Evolutionary conservation across 2,888 invertebrate species (phyloP).

Genomic region (Erpobdella octoculata): DNA sequence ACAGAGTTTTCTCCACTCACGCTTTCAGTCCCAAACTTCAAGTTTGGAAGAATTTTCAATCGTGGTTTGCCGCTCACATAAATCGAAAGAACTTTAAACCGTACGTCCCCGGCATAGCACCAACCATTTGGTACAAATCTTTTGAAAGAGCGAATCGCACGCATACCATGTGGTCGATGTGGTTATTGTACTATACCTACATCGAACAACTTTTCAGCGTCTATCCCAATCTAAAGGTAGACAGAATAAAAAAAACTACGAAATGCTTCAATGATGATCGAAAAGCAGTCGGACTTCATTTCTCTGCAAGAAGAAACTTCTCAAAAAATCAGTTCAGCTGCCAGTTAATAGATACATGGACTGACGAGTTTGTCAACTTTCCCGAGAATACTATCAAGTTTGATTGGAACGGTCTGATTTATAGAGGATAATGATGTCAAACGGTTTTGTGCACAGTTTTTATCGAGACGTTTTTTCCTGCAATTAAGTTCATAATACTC

Average conservation of each 20-base stretch:
- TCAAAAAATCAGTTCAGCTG: background rate
- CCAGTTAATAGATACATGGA: conserved; percentile 18
- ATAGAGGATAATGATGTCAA: no score
- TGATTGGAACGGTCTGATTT: conserved; percentile 40
- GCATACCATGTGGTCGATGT: conserved; percentile 36
- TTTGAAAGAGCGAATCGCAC: conserved; percentile 18
- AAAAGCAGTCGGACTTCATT: conserved; percentile 10
- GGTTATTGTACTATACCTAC: conserved; percentile 34
- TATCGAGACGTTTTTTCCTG: no score
- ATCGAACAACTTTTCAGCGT: conserved; percentile 27
- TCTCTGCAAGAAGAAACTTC: background rate
- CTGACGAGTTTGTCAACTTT: conserved; percentile 16
- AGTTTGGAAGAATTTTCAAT: conserved; percentile 27
- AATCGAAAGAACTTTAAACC: conserved; percentile 29
- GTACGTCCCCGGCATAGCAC: conserved; percentile 32
- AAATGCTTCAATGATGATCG: background rate
- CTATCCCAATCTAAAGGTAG: conserved; percentile 26
- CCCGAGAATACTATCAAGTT: conserved; percentile 36
- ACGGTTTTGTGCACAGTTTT: no score
- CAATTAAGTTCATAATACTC: no score
- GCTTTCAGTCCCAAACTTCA: conserved; percentile 26
- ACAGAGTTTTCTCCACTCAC: conserved; percentile 29
- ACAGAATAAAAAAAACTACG: background rate
- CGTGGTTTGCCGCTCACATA: conserved; percentile 22
- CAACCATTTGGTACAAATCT: conserved; percentile 34